phyloP scores from a whole-genome alignment of 1,140 invertebrate genomes.

The Eulimnadia texana region DNA sequence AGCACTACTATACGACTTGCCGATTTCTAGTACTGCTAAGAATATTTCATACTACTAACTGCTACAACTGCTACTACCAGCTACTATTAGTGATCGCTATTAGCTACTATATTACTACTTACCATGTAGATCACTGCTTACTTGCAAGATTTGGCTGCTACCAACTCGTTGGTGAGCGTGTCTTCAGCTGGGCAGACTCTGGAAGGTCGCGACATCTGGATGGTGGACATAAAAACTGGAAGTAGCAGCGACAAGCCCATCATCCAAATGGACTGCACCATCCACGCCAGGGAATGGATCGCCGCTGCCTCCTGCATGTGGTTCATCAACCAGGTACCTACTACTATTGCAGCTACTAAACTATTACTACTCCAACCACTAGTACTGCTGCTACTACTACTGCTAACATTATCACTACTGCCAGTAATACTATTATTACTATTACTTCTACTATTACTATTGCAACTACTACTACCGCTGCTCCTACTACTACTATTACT shows the following conservation, averaged over 20 bases:
- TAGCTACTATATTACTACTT: too few species aligned
- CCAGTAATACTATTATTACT: too few species aligned
- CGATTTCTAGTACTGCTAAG: too few species aligned
- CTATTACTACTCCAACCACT: neutral
- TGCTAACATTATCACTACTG: too few species aligned
- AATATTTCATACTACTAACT: too few species aligned
- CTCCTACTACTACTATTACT: too few species aligned
- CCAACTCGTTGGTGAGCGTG: constrained; percentile 3
- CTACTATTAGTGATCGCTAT: too few species aligned
- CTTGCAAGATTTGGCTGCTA: neutral
- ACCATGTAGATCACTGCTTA: too few species aligned
- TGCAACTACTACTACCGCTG: too few species aligned
- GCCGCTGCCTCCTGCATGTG: constrained; percentile 68
- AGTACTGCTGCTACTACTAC: neutral
- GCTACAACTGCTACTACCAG: too few species aligned
- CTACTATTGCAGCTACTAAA: neutral
- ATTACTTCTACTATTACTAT: too few species aligned
- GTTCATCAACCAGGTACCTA: constrained; percentile 58
- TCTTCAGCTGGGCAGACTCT: constrained; percentile 5
- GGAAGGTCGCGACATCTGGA: constrained; percentile 5
- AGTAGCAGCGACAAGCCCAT: constrained; percentile 14
- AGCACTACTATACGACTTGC: too few species aligned
- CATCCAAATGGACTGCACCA: constrained; percentile 38
- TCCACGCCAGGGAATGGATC: constrained; percentile 87
- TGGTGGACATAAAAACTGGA: constrained; percentile 13